Conservation (phyloP, 2,797 vertebrate genomes). For the Lates japonicus region DNA sequence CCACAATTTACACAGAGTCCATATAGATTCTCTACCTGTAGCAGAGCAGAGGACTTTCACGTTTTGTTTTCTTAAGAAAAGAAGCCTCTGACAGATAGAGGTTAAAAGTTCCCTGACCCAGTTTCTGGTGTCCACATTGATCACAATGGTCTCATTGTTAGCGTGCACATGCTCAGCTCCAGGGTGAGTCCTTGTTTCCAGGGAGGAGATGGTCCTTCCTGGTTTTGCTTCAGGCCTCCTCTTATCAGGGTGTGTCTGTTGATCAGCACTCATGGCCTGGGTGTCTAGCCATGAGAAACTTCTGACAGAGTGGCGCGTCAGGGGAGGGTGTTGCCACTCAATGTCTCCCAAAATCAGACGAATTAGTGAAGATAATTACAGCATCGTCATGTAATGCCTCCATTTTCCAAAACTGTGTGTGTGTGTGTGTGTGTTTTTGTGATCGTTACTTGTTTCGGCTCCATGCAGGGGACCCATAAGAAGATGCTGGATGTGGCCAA, state of each 20-base stretch:
- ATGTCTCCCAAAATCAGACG: conserved; percentile 51
- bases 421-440: too few species aligned
- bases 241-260: conserved; percentile 86
- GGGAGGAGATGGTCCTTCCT: conserved; percentile 86
- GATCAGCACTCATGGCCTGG: conserved; percentile 59
- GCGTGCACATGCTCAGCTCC: conserved; percentile 24
- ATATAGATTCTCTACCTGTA: background rate
- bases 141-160: conserved; percentile 71
- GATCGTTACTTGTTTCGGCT: conserved; percentile 26
- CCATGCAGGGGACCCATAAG: conserved; percentile 93
- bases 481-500: conserved; percentile 99
- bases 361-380: conserved; percentile 53
- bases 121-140: conserved; percentile 36
- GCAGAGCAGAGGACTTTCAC: background rate
- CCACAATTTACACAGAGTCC: background rate
- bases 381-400: conserved; percentile 8
- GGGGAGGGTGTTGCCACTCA: conserved; percentile 54
- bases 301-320: conserved; percentile 54
- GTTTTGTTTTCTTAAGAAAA: conserved; percentile 11
- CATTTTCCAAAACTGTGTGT: conserved; percentile 16
- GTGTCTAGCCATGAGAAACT: conserved; percentile 79
- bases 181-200: conserved; percentile 78
- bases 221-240: conserved; percentile 71
- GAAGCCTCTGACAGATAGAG: background rate
- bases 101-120: conserved; percentile 26